Evolutionary conservation across 2,797 vertebrate species (phyloP), one percentile per base, ranked within the genome.

Genomic region (Xiphorhynchus erythropygius): DNA sequence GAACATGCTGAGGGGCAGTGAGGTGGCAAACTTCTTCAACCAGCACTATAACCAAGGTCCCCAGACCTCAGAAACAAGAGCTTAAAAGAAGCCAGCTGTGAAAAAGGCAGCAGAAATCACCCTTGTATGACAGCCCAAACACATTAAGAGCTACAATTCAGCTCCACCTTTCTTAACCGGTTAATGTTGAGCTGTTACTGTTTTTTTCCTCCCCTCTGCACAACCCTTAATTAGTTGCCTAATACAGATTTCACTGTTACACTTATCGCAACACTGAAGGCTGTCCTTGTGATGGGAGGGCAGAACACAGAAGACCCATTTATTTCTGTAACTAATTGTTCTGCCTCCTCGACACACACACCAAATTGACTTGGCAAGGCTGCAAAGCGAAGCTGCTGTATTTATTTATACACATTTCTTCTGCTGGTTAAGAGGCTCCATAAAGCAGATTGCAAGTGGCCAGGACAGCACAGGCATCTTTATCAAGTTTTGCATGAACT

Each of bases 61-160:
- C 14, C 14, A 0, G 0, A 22, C 10, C n/a, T 62, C 68, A 44
- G 24, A 76, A 74, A 53, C 0, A 6, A 6, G 2, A 3, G 19
- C 11, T 63, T 28, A 18, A 22, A 57, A 35, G 3, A 37, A 56
- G 32, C 4, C 56, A 32, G 52, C 18, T 21, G 33, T 8, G 13
- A 19, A 70, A 92, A 68, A 41, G 3, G 9, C 30, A 74, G 42
- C 32, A 91, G 41, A 17, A 79, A 23, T 41, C 67, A 53, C 8
- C 24, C 1, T 14, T 7, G 5, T 37, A 4, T 35, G 21, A 73
- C 59, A 73, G 42, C 7, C 57, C 84, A 85, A 84, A 42, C 14
- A 16, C 33, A 49, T 46, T n/a, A 78, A 9, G 16, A 86, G n/a
- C 5, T 6, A 73, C 17, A 21, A 53, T 21, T 79, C 84, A 78